Evolutionary conservation across 2,888 invertebrate species (phyloP), one percentile per base, ranked within the genome.

Genomic region (Drosophila fulvimacula): DNA sequence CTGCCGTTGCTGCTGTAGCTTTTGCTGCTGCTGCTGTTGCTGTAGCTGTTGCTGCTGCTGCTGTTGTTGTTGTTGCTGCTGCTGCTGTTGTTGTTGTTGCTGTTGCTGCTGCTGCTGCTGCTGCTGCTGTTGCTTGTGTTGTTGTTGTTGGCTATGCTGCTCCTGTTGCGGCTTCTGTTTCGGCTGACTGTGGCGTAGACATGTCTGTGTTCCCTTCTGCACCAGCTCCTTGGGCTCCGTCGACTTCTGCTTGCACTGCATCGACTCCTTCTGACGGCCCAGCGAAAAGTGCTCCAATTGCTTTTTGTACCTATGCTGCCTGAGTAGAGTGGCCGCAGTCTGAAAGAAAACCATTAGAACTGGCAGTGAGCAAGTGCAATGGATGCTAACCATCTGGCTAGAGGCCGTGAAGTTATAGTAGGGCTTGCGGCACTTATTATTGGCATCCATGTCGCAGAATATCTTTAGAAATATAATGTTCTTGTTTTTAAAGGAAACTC

Each of bases 201-300:
- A 65, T 13, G 65, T 65, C 19, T 65, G 66, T 3, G 66, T 65
- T 3, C 36, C 9, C n/a, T 66, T 65, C 30, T 44, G 66, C 5
- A 32, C 0, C 6, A 46, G 9, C 27, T 44, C 30, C 10, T 21
- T 21, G 3, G 52, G 41, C 9, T 19, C 51, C 6, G 51, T 6
- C 13, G 38, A 2, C 36, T 10, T 42, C 42, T 11, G 17, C n/a
- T 27, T 27, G 41, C 19, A 7, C 13, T n/a, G 13, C 19, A 19
- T 11, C 5, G 15, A 7, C 0, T 3, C 10, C 11, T 27, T 36
- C 15, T 11, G 39, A 13, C n/a, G 24, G 11, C 1, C 2, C n/a
- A 5, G 2, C 5, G 13, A 5, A 27, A 17, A 15, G 0, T 17
- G 6, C 13, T 38, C 38, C 7, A n/a, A 5, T 21, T 38, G 36